A percentile compares a stretch with the other conserved stretches of the same genome.
phyloP scores from a whole-genome alignment of 2,888 invertebrate species.

The Lithodes maja region DNA sequence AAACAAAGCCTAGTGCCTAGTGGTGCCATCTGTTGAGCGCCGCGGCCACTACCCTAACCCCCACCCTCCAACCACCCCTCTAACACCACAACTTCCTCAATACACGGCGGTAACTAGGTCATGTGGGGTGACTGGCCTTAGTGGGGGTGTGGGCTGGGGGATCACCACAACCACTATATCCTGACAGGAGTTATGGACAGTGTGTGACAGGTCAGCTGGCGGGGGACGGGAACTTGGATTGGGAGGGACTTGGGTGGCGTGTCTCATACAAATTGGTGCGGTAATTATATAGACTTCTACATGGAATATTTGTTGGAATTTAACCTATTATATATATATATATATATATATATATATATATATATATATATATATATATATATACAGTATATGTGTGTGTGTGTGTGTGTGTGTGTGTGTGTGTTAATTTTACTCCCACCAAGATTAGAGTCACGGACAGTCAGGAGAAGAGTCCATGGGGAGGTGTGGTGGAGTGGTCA shows the following conservation, averaged over 20 bases:
- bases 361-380: too few relatives aligned
- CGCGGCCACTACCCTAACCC: neutral
- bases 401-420: too few relatives aligned
- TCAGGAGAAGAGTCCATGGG: too few relatives aligned
- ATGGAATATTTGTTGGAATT: too few relatives aligned
- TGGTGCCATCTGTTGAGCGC: slow-evolving; percentile 20
- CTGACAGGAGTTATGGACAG: neutral
- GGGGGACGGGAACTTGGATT: neutral
- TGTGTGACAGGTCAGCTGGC: neutral
- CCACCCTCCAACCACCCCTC: neutral
- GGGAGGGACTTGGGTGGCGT: neutral
- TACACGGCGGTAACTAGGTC: neutral
- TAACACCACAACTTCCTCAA: neutral
- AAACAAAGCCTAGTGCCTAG: neutral
- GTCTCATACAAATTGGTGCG: too few relatives aligned
- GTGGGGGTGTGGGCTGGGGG: neutral
- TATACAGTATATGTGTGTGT: too few relatives aligned
- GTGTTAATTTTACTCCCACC: too few relatives aligned
- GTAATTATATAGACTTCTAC: too few relatives aligned
- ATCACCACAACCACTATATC: neutral
- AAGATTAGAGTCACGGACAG: too few relatives aligned
- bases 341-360: too few relatives aligned
- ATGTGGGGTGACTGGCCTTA: slow-evolving; percentile 6
- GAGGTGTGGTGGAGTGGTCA: too few relatives aligned
- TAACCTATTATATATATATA: too few relatives aligned